Evolutionary conservation across 2,797 vertebrate species (phyloP).

Genomic region (Sebastes iracundus): DNA sequence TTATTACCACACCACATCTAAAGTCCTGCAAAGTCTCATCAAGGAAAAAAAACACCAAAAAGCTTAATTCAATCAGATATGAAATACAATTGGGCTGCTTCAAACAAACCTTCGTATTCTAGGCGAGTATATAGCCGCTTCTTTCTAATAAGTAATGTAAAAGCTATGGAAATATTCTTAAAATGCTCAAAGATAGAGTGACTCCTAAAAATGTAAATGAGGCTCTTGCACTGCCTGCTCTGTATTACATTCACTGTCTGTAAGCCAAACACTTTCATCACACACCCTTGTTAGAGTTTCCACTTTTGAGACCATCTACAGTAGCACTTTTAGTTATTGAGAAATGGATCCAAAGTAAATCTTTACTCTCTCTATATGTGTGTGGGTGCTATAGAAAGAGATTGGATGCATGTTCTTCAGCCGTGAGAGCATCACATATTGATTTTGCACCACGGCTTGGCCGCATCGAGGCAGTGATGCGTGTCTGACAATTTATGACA

Average conservation of each 20-base stretch:
- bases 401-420: conserved; percentile 23
- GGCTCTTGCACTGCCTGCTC: background rate
- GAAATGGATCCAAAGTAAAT: conserved; percentile 27
- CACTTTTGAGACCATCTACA: conserved; percentile 14
- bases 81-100: background rate
- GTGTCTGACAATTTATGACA: conserved; percentile 63
- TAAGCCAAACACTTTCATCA: conserved; percentile 28
- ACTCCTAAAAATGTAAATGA: conserved; percentile 30
- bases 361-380: background rate
- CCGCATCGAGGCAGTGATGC: conserved; percentile 49
- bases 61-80: conserved; percentile 1
- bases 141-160: conserved; percentile 6
- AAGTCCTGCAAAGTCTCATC: background rate
- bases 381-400: background rate
- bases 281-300: conserved; percentile 16
- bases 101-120: conserved; percentile 9
- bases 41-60: background rate
- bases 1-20: background rate
- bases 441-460: conserved; percentile 58
- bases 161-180: background rate
- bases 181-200: conserved; percentile 8
- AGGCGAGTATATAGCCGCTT: background rate
- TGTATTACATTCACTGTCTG: background rate
- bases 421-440: conserved; percentile 49
- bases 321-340: conserved; percentile 25